These are phyloP conservation scores for Syngnathus scovelli DNA, from an alignment of 2,113 vertebrate species.

Conservation along the genomic window DNA sequence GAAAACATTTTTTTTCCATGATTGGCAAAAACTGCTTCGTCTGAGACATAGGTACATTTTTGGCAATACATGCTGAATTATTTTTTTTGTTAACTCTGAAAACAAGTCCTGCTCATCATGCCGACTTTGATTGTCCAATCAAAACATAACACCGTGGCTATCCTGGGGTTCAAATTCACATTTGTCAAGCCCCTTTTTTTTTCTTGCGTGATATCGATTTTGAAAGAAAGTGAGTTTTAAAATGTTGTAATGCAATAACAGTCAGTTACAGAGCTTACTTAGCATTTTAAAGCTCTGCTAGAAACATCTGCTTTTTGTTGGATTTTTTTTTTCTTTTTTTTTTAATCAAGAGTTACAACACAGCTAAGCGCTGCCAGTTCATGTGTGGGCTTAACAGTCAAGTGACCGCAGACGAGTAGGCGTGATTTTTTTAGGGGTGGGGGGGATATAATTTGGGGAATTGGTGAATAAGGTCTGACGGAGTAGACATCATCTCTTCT, in stretches of 20 bases:
- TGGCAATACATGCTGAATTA: background rate
- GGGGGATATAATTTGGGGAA: background rate
- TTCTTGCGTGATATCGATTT: background rate
- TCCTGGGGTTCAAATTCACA: background rate
- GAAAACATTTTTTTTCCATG: too few relatives aligned
- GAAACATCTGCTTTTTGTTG: background rate
- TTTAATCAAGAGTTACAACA: conserved; percentile 4
- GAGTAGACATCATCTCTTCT: conserved; percentile 2
- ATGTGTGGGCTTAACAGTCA: conserved; percentile 4
- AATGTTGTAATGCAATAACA: conserved; percentile 7
- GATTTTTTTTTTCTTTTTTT: conserved; percentile 1
- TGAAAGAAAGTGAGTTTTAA: background rate
- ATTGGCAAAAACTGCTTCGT: background rate
- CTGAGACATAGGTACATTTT: background rate
- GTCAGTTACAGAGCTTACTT: background rate
- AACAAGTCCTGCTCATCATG: background rate
- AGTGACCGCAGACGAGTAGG: background rate
- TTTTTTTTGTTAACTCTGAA: background rate
- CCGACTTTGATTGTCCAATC: background rate
- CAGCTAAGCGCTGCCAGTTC: background rate
- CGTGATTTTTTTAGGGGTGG: background rate
- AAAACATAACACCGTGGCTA: background rate
- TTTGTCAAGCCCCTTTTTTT: background rate
- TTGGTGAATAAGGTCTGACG: background rate
- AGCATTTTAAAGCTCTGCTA: background rate